Conservation (phyloP, 2,888 invertebrate species). For the Mayetiola destructor region DNA sequence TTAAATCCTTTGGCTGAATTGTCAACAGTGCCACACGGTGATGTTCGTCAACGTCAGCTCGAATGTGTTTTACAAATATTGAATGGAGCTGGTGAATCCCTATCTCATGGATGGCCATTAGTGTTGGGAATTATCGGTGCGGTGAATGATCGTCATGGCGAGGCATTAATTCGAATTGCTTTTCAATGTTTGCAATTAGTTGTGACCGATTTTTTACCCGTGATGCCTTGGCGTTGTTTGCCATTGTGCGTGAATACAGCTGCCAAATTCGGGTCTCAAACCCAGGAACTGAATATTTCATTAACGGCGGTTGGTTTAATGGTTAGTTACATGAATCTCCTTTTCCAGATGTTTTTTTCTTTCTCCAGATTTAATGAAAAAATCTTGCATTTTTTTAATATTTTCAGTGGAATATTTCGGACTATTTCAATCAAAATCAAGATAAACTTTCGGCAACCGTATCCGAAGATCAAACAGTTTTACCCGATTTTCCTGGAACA, state of each 20-base stretch:
- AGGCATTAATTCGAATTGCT: slow-evolving; percentile 80
- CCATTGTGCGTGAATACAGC: slow-evolving; percentile 84
- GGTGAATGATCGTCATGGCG: slow-evolving; percentile 82
- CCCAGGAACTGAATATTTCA: slow-evolving; percentile 91
- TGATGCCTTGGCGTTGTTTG: slow-evolving; percentile 83
- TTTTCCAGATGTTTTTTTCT: slow-evolving; percentile 6
- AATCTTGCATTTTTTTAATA: slow-evolving; percentile 14
- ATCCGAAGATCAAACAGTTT: slow-evolving; percentile 56
- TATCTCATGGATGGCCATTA: slow-evolving; percentile 89
- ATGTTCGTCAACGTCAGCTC: slow-evolving; percentile 86
- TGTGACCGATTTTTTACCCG: slow-evolving; percentile 84
- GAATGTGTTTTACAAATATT: slow-evolving; percentile 88
- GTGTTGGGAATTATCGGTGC: slow-evolving; percentile 92
- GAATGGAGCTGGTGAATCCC: slow-evolving; percentile 81
- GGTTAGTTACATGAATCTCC: slow-evolving; percentile 41
- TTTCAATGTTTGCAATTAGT: slow-evolving; percentile 93
- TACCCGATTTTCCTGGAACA: slow-evolving; percentile 71
- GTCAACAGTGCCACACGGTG: slow-evolving; percentile 76
- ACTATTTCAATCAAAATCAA: slow-evolving; percentile 91
- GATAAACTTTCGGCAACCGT: slow-evolving; percentile 63
- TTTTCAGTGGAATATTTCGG: slow-evolving; percentile 93
- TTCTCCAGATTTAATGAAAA: not conserved
- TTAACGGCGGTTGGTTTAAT: slow-evolving; percentile 91
- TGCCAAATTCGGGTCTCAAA: slow-evolving; percentile 90
- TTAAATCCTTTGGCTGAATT: slow-evolving; percentile 84